These are phyloP conservation scores for Datnioides undecimradiatus DNA, from an alignment of 2,113 vertebrate species.

Conservation along the genomic window DNA sequence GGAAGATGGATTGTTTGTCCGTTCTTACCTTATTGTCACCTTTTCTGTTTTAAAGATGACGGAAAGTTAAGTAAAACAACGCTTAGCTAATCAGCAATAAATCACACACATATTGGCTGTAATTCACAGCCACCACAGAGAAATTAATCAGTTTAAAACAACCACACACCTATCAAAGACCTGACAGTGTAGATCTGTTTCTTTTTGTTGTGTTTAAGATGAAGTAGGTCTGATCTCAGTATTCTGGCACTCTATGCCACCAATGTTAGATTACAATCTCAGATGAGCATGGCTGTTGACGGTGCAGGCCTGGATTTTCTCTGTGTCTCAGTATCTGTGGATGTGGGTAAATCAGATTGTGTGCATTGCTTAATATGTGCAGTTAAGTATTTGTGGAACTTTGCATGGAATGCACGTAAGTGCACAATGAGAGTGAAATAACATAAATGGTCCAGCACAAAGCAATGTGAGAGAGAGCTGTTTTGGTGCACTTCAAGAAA, in stretches of 20 bases:
- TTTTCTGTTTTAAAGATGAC: not conserved
- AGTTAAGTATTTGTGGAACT: constrained; percentile 15
- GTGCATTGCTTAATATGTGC: constrained; percentile 17
- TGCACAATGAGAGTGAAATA: not conserved
- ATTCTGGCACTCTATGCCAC: not conserved
- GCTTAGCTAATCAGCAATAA: not conserved
- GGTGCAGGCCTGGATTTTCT: constrained; percentile 8
- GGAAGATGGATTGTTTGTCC: too few species aligned
- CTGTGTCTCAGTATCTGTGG: not conserved
- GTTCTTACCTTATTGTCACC: not conserved
- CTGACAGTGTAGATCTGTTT: constrained; percentile 6
- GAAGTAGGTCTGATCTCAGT: constrained; percentile 30
- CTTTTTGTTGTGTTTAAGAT: constrained; percentile 5
- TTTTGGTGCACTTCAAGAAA: not conserved
- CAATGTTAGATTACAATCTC: constrained; percentile 25
- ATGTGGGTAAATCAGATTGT: constrained; percentile 56
- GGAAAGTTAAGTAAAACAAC: not conserved
- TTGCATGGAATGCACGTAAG: constrained; percentile 22
- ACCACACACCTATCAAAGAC: not conserved
- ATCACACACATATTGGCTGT: not conserved
- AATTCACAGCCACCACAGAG: not conserved
- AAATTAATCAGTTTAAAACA: not conserved
- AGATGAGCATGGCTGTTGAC: constrained; percentile 19
- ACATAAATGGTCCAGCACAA: not conserved
- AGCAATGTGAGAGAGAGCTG: not conserved